Percentiles rank a stretch among this genome's conserved stretches.
Conservation (phyloP, 1,140 invertebrate species). For the Aethina tumida region DNA sequence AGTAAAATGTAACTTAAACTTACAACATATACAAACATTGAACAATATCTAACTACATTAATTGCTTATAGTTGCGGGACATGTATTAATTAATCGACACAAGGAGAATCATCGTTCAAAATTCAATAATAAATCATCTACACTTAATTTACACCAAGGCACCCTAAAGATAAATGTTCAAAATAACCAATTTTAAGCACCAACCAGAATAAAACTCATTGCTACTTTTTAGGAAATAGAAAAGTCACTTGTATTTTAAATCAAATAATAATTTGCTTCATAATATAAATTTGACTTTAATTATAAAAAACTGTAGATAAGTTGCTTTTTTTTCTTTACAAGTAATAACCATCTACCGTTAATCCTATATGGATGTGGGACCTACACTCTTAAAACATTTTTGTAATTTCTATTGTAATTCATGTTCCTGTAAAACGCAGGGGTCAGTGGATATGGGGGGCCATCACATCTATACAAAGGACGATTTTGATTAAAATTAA, state of each 20-base stretch:
- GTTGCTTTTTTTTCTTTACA: slow-evolving; percentile 14
- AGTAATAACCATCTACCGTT: slow-evolving; percentile 28
- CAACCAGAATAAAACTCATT: slow-evolving; percentile 9
- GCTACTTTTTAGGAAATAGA: slow-evolving; percentile 9
- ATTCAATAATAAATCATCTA: slow-evolving; percentile 16
- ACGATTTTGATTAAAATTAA: slow-evolving; percentile 29
- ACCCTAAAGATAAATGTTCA: slow-evolving; percentile 14
- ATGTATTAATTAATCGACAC: slow-evolving; percentile 9
- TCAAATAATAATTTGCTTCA: slow-evolving; percentile 8
- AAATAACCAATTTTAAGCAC: slow-evolving; percentile 10
- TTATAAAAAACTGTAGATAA: slow-evolving; percentile 2
- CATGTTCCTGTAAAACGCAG: slow-evolving; percentile 31
- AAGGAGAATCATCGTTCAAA: slow-evolving; percentile 5
- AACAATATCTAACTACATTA: slow-evolving; percentile 15
- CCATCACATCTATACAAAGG: slow-evolving; percentile 26
- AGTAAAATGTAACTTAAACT: slow-evolving; percentile 23
- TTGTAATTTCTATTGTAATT: slow-evolving; percentile 33
- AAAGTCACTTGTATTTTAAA: slow-evolving; percentile 15
- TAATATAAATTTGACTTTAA: background rate
- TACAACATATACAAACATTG: slow-evolving; percentile 16
- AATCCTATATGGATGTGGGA: slow-evolving; percentile 18
- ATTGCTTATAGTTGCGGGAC: slow-evolving; percentile 23
- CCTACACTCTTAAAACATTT: slow-evolving; percentile 33
- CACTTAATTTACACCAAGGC: slow-evolving; percentile 13
- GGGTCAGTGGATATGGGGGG: slow-evolving; percentile 23